phyloP scores from a whole-genome alignment of 1,140 invertebrate species.

The Colletes gigas region DNA sequence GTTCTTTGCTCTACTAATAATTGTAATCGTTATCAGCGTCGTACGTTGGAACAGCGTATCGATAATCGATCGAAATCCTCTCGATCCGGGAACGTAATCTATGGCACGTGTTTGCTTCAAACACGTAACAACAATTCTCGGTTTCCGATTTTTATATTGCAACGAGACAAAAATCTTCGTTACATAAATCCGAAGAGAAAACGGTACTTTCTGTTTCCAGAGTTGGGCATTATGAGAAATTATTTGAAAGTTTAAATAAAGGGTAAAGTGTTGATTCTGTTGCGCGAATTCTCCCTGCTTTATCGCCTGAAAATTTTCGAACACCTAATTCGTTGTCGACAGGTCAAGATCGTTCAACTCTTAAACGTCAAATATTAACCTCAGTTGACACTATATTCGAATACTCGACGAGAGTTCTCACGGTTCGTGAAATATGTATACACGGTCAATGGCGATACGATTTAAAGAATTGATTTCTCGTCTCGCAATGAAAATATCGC shows the following conservation, averaged over 20 bases:
- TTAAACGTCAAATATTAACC: not conserved
- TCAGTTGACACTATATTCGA: not conserved
- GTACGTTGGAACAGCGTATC: not conserved
- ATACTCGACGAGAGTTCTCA: too few relatives aligned
- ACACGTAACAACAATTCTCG: not conserved
- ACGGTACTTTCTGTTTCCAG: not conserved
- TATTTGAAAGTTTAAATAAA: too few relatives aligned
- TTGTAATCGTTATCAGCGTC: not conserved
- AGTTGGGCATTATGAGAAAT: not conserved
- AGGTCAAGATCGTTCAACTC: not conserved
- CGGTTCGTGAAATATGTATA: too few relatives aligned
- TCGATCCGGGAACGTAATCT: not conserved
- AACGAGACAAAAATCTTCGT: not conserved
- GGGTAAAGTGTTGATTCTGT: too few relatives aligned
- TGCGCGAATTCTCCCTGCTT: too few relatives aligned
- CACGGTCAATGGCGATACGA: too few relatives aligned
- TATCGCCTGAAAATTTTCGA: too few relatives aligned
- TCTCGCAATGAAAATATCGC: not conserved
- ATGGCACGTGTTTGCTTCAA: not conserved
- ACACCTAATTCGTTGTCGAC: too few relatives aligned
- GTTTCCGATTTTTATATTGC: not conserved
- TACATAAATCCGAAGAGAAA: conserved; percentile 6
- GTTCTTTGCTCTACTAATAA: not conserved
- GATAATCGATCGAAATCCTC: not conserved
- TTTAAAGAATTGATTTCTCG: not conserved